Percentiles rank a stretch among this genome's conserved stretches.
These are phyloP conservation scores for Misgurnus anguillicaudatus DNA, from an alignment of 2,113 vertebrate genomes.

Conservation along the genomic window DNA sequence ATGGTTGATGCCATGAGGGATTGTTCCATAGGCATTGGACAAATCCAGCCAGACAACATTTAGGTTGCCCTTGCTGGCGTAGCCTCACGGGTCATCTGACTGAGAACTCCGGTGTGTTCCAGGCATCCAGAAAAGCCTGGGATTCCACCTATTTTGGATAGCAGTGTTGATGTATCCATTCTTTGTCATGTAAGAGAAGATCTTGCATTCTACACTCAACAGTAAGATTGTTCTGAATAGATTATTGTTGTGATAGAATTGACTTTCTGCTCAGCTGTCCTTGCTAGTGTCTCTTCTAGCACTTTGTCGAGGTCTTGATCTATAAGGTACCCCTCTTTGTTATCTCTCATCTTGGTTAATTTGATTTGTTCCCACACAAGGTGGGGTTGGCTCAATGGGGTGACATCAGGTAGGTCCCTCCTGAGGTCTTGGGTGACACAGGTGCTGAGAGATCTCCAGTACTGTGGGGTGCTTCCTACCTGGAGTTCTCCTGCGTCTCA, in stretches of 20 bases:
- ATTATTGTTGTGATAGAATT: constrained; percentile 12
- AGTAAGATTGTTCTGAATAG: not conserved
- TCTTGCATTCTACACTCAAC: too few species aligned
- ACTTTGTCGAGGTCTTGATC: constrained; percentile 29
- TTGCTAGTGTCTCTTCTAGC: constrained; percentile 22
- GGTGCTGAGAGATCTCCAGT: constrained; percentile 44
- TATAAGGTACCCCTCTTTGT: constrained; percentile 23
- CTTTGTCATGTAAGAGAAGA: too few species aligned
- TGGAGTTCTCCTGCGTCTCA: constrained; percentile 36
- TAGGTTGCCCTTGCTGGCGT: too few species aligned
- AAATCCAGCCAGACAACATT: too few species aligned
- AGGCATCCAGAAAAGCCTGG: not conserved
- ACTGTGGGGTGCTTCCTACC: constrained; percentile 46
- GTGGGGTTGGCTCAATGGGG: constrained; percentile 13
- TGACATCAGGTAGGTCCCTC: not conserved
- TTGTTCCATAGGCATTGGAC: too few species aligned
- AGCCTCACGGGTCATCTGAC: too few species aligned
- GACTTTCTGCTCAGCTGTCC: constrained; percentile 30
- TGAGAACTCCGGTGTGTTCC: too few species aligned
- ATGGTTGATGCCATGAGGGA: too few species aligned
- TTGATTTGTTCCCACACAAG: constrained; percentile 5
- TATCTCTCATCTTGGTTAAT: constrained; percentile 28
- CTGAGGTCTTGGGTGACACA: constrained; percentile 6
- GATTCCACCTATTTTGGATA: too few species aligned
- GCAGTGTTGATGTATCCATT: too few species aligned